Evolutionary conservation across 2,888 invertebrate genomes (phyloP).

Genomic region (Microplitis manilae): DNA sequence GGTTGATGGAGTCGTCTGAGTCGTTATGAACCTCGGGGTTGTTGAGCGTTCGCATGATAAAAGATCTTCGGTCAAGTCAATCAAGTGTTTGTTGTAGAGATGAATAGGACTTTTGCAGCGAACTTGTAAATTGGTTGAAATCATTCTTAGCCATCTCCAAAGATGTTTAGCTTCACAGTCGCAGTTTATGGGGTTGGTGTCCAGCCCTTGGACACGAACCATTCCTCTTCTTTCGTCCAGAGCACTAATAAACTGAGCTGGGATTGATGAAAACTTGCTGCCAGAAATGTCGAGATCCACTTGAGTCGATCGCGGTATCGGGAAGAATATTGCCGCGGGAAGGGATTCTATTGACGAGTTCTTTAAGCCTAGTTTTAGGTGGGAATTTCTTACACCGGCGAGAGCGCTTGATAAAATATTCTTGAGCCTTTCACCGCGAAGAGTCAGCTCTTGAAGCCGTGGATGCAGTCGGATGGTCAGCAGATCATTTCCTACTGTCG

Average conservation of each 20-base stretch:
- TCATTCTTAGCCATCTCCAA: conserved; percentile 82
- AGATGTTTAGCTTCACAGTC: conserved; percentile 88
- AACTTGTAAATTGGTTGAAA: conserved; percentile 72
- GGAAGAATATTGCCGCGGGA: conserved; percentile 88
- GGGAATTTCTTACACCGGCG: conserved; percentile 84
- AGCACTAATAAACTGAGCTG: conserved; percentile 84
- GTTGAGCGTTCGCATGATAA: conserved; percentile 83
- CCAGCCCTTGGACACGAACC: conserved; percentile 82
- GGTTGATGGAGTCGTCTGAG: conserved; percentile 73
- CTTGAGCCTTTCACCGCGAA: conserved; percentile 82
- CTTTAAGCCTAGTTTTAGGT: conserved; percentile 81
- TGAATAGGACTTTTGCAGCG: conserved; percentile 81
- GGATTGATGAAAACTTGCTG: conserved; percentile 83
- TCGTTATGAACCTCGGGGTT: conserved; percentile 73
- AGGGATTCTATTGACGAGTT: conserved; percentile 86
- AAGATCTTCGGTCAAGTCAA: conserved; percentile 86
- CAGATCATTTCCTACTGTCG: conserved; percentile 86
- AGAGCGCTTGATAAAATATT: conserved; percentile 87
- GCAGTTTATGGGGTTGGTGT: conserved; percentile 86
- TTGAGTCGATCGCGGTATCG: conserved; percentile 88
- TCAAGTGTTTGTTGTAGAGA: conserved; percentile 79
- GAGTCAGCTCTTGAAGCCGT: conserved; percentile 80
- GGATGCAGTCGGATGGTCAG: conserved; percentile 86
- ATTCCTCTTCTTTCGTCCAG: conserved; percentile 87
- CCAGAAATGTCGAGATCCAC: conserved; percentile 85